Evolutionary conservation across 2,797 vertebrate species (phyloP).

Genomic region (Anas bahamensis): DNA sequence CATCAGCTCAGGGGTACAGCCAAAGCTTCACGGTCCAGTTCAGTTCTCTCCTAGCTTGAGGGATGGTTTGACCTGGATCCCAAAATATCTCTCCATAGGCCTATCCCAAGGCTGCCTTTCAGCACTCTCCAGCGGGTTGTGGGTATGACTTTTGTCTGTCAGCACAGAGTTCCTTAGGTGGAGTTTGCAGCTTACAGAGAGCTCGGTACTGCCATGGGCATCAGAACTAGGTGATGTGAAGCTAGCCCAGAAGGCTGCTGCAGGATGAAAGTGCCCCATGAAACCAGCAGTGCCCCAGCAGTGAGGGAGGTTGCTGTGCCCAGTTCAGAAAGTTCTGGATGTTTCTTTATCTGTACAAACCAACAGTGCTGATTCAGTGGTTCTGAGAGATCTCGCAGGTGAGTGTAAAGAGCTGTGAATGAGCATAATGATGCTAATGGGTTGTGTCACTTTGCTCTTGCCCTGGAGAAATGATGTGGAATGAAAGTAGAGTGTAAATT

Average conservation of each 20-base stretch:
- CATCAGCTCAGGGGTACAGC: neutral
- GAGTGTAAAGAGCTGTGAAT: neutral
- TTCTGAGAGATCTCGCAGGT: neutral
- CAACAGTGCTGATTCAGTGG: neutral
- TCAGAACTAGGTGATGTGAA: neutral
- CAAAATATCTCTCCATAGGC: neutral
- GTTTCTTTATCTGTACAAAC: neutral
- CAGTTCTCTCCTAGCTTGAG: neutral
- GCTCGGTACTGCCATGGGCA: neutral
- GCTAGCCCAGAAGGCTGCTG: neutral
- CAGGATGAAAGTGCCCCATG: rapidly evolving
- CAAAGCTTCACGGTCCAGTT: neutral
- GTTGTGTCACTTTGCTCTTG: neutral
- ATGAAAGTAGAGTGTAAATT: neutral
- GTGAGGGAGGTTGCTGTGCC: neutral
- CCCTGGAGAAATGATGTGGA: neutral
- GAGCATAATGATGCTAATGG: neutral
- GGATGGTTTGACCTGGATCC: neutral
- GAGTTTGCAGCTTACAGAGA: neutral
- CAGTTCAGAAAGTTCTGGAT: neutral
- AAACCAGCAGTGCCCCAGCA: neutral
- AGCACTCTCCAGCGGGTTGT: rapidly evolving
- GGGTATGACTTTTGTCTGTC: neutral
- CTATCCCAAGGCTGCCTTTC: neutral
- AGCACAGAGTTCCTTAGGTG: neutral